Conservation (phyloP, 2,888 invertebrate species). For the Diaphora mendica region DNA sequence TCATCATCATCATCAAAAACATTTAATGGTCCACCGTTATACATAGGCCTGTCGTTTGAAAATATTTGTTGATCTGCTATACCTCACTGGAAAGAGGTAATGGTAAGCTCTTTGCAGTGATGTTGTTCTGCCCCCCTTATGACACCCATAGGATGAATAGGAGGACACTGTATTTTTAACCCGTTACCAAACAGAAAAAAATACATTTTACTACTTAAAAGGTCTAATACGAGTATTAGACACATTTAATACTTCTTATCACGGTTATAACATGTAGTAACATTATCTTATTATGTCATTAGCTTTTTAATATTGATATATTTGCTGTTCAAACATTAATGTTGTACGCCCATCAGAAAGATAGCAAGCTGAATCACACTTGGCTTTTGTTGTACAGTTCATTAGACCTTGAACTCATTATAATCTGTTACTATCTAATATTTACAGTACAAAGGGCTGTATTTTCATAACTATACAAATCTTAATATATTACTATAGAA, state of each 20-base stretch:
- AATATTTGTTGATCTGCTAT: no score
- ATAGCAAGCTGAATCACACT: constrained; percentile 6
- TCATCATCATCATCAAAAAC: no score
- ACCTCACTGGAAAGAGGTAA: no score
- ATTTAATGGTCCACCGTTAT: no score
- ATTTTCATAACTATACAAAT: neutral
- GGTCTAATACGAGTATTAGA: neutral
- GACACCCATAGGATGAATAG: no score
- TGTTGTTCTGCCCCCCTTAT: no score
- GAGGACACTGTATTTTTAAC: no score
- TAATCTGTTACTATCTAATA: neutral
- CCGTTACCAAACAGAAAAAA: no score
- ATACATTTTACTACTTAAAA: neutral
- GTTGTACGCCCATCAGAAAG: constrained; percentile 1
- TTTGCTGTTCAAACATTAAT: neutral
- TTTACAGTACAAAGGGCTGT: neutral
- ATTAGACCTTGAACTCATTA: constrained; percentile 1
- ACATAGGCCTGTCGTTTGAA: no score
- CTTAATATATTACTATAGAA: no score
- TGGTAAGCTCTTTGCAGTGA: no score
- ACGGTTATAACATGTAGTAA: neutral
- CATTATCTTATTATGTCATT: constrained; percentile 16
- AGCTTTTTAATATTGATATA: constrained; percentile 6
- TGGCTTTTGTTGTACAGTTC: constrained; percentile 1
- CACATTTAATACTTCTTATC: neutral